Base-by-base conservation (phyloP, 2,888 invertebrate species). In the Zaprionus lineosus region DNA sequence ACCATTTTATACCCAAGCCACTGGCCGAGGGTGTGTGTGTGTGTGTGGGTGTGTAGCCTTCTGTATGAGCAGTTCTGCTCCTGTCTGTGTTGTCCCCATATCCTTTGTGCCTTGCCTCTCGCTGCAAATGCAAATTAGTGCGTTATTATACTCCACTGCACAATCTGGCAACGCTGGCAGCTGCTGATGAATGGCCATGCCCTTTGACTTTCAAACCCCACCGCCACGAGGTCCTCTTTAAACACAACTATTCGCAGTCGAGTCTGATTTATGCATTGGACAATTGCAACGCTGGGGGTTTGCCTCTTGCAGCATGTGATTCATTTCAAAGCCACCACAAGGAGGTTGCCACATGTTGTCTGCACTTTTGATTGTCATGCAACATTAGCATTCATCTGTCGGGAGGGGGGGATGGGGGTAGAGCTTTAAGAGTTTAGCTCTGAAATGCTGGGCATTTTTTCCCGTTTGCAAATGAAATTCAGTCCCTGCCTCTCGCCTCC, bases 71-170 rank as follows among this genome's bases (percentile, higher is more conserved):
- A n/a, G n/a, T n/a, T 3, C 12, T 37, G 11, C 9, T 8, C 11
- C 16, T 21, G 28, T 29, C 14, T n/a, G 4, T 11, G 31, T 19
- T 46, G 15, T 39, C 41, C 21, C 19, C 50, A 50, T 57, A 39
- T 63, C 65, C 66, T 63, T 65, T 48, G 43, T 28, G 29, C 40
- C 15, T 41, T 39, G 39, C 51, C 47, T 12, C 14, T 29, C 56
- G 72, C 40, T 37, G 56, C 66, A n/a, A n/a, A 72, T 79, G 84
- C 81, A 78, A 83, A 78, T 83, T 78, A 83, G 81, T 81, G 84
- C 66, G 63, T 76, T 83, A 83, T 83, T 83, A 79, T 78, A 69
- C 66, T 53, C 59, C 63, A 56, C 51, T 34, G 53, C 59, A 61
- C 61, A 60, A 67, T 64, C 71, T 70, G 82, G 78, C 57, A 63